Evolutionary conservation across 2,797 vertebrate genomes (phyloP), one percentile per base, ranked within the genome.

Genomic region (Poeciliopsis gracilis): DNA sequence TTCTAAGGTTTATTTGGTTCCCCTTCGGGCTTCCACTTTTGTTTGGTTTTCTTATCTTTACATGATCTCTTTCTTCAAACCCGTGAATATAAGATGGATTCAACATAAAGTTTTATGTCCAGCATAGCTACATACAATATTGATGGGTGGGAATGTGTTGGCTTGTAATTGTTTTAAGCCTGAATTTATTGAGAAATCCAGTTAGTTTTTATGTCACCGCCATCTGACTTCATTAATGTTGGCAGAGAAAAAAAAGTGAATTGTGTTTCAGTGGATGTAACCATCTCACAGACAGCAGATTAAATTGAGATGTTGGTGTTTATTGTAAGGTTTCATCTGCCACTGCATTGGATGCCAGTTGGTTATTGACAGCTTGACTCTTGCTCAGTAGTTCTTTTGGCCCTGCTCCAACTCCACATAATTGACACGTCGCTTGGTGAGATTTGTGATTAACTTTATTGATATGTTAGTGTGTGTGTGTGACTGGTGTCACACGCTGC

Each of bases 371-470:
- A 77, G 89, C 73, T 79, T 78, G 85, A 90, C 30, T 76, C 67
- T 73, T 74, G 74, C 88, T 70, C 83, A 76, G 84, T 77, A 59
- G 61, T n/a, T 63, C 72, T 63, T 71, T 75, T 89, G 90, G 89
- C 85, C 28, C 59, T 0, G 55, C 43, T 90, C 89, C 87, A 85
- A 78, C 46, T 51, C 38, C 47, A 33, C 78, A 82, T 88, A 92
- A 93, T 90, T 90, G 90, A 91, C 91, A 91, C 53, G 9, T 86
- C n/a, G 74, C 89, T 86, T 30, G 6, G 85, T 84, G 89, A 83
- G 81, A 76, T 82, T 89, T 87, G 87, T 92, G 91, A 94, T 91
- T 89, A 90, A 90, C 81, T 89, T 89, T 90, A 93, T 92, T 85
- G 92, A 93, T 88, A 80, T 82, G 59, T 76, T 79, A 36, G 57